Conservation (phyloP, 1,140 invertebrate genomes). For the Caenorhabditis brenneri region DNA sequence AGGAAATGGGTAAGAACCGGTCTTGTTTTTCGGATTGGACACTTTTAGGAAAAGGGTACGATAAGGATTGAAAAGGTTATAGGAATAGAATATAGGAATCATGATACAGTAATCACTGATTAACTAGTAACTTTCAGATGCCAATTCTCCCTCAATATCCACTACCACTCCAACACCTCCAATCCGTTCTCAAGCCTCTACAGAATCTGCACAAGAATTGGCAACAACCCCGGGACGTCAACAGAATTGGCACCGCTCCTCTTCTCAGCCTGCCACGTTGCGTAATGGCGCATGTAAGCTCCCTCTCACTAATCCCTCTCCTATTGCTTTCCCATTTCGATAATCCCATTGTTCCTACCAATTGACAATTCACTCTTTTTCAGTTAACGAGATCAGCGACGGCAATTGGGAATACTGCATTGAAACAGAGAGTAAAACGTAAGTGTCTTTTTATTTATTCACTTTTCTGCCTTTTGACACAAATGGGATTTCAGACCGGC, state of each 20-base stretch:
- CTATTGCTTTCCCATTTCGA: background rate
- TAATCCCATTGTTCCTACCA: conserved; percentile 12
- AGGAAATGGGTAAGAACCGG: background rate
- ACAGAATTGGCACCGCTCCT: background rate
- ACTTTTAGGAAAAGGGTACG: no score
- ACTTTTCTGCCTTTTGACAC: background rate
- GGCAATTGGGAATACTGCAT: conserved; percentile 47
- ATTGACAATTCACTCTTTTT: background rate
- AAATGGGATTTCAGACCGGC: background rate
- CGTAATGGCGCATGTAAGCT: conserved; percentile 14
- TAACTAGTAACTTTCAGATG: background rate
- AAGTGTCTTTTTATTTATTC: background rate
- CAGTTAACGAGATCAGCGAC: conserved; percentile 48
- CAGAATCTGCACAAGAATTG: background rate
- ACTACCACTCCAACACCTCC: background rate
- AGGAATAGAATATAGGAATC: no score
- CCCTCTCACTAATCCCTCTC: no score
- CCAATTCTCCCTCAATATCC: background rate
- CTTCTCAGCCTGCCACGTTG: conserved; percentile 27
- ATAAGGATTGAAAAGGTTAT: no score
- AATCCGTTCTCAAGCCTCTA: background rate
- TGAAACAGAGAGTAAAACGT: background rate
- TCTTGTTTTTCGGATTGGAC: no score
- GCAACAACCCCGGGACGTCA: background rate
- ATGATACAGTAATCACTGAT: background rate